phyloP scores from a whole-genome alignment of 1,140 invertebrate genomes.

The Drosophila parabipectinata region DNA sequence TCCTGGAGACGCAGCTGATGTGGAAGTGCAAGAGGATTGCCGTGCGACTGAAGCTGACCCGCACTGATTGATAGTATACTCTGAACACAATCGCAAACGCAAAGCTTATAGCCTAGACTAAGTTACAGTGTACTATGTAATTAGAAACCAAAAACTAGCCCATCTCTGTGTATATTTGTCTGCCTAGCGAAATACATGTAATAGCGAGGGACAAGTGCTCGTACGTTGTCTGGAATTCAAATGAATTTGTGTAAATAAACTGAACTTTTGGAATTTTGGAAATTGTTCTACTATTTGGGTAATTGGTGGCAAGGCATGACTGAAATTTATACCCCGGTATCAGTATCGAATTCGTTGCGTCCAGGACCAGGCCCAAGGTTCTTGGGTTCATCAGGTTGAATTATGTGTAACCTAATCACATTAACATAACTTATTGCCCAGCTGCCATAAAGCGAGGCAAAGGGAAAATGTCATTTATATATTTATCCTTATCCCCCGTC shows the following conservation, averaged over 20 bases:
- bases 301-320: slow-evolving; percentile 17
- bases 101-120: slow-evolving; percentile 30
- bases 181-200: slow-evolving; percentile 32
- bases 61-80: slow-evolving; percentile 60
- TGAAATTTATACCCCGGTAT: slow-evolving; percentile 4
- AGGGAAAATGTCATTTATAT: slow-evolving; percentile 44
- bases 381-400: slow-evolving; percentile 10
- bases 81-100: slow-evolving; percentile 16
- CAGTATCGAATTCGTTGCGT: neutral
- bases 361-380: neutral
- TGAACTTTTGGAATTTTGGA: slow-evolving; percentile 70
- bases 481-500: slow-evolving; percentile 50
- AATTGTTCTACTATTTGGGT: slow-evolving; percentile 18
- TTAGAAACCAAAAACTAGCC: slow-evolving; percentile 38
- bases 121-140: slow-evolving; percentile 29
- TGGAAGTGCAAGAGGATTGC: slow-evolving; percentile 89
- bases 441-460: slow-evolving; percentile 18
- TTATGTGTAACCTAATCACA: slow-evolving; percentile 51
- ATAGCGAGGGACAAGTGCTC: slow-evolving; percentile 20
- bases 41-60: slow-evolving; percentile 81
- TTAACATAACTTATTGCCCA: slow-evolving; percentile 55
- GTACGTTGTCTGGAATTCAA: slow-evolving; percentile 49
- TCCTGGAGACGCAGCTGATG: slow-evolving; percentile 95
- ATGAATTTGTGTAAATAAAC: slow-evolving; percentile 74
- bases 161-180: slow-evolving; percentile 62